These are phyloP conservation scores for Cecropterus lyciades DNA, from an alignment of 1,140 invertebrate genomes.

Conservation along the genomic window DNA sequence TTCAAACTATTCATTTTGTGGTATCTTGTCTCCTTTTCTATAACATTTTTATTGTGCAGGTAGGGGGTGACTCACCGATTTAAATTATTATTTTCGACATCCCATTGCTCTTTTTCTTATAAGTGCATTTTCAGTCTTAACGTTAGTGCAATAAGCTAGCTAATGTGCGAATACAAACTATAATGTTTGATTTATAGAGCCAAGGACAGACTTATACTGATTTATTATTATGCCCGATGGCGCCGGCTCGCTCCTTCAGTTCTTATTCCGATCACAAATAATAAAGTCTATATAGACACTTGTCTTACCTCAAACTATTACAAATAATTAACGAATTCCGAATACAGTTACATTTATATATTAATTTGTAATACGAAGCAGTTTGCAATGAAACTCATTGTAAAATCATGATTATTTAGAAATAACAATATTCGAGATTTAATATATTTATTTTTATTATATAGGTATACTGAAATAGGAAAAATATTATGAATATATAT, in stretches of 20 bases:
- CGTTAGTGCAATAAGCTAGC: slow-evolving; percentile 16
- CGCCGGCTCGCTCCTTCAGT: slow-evolving; percentile 42
- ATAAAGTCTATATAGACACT: slow-evolving; percentile 29
- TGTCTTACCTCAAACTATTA: no score
- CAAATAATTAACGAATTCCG: no score
- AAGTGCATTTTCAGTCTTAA: slow-evolving; percentile 30
- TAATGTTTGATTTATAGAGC: slow-evolving; percentile 39
- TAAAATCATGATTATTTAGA: no score
- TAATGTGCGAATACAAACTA: background rate
- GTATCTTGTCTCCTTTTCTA: slow-evolving; percentile 32
- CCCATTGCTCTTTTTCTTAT: slow-evolving; percentile 14
- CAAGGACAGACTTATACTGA: slow-evolving; percentile 44
- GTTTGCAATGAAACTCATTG: no score
- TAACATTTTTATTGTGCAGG: slow-evolving; percentile 18
- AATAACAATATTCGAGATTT: no score
- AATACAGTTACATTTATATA: no score
- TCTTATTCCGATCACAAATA: slow-evolving; percentile 45
- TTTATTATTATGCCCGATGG: slow-evolving; percentile 45
- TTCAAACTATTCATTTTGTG: slow-evolving; percentile 3
- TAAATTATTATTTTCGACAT: slow-evolving; percentile 34
- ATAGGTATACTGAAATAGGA: no score
- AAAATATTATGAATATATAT: no score
- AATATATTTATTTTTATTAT: no score
- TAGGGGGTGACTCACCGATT: slow-evolving; percentile 26
- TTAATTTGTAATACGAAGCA: no score